phyloP scores from a whole-genome alignment of 2,113 vertebrate species.

The Paracanthobrama guichenoti region DNA sequence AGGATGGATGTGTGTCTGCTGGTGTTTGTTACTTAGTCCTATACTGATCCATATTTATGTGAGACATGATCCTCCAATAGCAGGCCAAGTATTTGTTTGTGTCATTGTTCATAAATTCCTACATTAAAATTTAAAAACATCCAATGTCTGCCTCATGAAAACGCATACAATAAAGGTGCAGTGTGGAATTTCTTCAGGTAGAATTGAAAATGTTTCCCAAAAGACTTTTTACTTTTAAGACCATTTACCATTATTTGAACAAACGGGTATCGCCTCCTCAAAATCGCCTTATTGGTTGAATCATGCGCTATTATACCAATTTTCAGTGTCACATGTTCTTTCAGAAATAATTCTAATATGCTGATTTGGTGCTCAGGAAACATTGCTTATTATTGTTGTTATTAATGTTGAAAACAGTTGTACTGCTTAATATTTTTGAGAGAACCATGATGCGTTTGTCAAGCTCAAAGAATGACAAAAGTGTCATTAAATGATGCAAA shows the following conservation, averaged over 20 bases:
- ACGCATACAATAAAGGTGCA: not conserved
- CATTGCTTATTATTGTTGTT: too few species aligned
- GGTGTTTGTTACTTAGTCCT: not conserved
- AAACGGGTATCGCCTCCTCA: not conserved
- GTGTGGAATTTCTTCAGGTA: not conserved
- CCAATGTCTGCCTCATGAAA: not conserved
- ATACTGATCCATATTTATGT: slow-evolving; percentile 1
- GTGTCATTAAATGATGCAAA: not conserved
- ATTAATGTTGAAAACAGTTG: too few species aligned
- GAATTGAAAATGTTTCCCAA: not conserved
- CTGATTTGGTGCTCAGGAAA: not conserved
- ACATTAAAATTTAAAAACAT: not conserved
- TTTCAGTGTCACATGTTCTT: not conserved
- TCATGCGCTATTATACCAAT: not conserved
- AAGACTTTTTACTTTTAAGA: too few species aligned
- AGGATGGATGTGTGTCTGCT: slow-evolving; percentile 6
- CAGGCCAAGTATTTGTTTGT: not conserved
- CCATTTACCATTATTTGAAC: not conserved
- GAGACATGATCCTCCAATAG: slow-evolving; percentile 1
- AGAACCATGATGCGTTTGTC: not conserved
- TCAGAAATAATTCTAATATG: not conserved
- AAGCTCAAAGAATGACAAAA: not conserved
- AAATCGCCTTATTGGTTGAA: too few species aligned
- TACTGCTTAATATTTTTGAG: not conserved
- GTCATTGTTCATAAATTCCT: not conserved